Conservation (phyloP, 1,140 invertebrate genomes). For the Trachymyrmex septentrionalis region DNA sequence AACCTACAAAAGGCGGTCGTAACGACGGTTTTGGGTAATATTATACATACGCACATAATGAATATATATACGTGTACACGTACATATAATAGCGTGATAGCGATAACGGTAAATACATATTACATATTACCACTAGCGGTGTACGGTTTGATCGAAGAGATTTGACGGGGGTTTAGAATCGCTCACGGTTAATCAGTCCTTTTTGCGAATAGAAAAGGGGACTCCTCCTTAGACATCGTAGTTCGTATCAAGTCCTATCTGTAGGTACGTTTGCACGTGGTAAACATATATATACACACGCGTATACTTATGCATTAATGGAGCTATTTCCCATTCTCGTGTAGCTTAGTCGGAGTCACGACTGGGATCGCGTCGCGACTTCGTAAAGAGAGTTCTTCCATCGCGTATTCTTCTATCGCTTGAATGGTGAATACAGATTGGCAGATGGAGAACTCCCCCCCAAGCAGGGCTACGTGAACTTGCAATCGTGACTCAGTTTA, state of each 20-base stretch:
- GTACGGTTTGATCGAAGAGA: slow-evolving; percentile 57
- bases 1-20: slow-evolving; percentile 48
- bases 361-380: slow-evolving; percentile 46
- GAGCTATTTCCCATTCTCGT: slow-evolving; percentile 67
- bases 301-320: slow-evolving; percentile 43
- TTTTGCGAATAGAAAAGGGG: background rate
- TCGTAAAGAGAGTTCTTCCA: background rate
- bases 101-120: slow-evolving; percentile 55
- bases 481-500: slow-evolving; percentile 55
- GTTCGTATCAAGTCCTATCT: slow-evolving; percentile 34
- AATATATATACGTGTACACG: slow-evolving; percentile 34
- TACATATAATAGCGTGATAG: slow-evolving; percentile 47
- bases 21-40: slow-evolving; percentile 75
- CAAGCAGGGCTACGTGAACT: slow-evolving; percentile 6
- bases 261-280: slow-evolving; percentile 65
- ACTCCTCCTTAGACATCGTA: slow-evolving; percentile 37
- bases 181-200: slow-evolving; percentile 26
- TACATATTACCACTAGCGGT: slow-evolving; percentile 49
- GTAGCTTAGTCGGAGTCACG: slow-evolving; percentile 66
- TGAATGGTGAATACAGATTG: background rate
- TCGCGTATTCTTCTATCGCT: background rate
- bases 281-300: background rate
- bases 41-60: slow-evolving; percentile 63
- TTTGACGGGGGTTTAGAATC: slow-evolving; percentile 34
- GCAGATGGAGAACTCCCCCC: background rate